Evolutionary conservation across 2,797 vertebrate genomes (phyloP).

Genomic region (Alfaro cultratus): DNA sequence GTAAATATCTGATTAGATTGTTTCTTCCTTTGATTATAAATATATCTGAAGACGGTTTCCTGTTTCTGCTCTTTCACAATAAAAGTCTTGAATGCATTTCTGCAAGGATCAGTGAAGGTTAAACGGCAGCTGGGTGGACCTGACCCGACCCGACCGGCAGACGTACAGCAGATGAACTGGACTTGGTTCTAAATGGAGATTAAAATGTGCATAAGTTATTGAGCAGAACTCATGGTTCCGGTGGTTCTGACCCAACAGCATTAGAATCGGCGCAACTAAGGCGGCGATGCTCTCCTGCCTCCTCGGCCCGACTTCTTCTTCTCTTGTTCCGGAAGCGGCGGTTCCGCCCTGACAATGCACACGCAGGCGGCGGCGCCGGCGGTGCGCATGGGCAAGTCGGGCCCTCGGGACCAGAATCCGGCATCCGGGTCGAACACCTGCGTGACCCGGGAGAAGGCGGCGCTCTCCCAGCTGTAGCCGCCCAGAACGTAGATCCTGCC

Average conservation of each 20-base stretch:
- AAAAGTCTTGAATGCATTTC: neutral
- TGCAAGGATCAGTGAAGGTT: neutral
- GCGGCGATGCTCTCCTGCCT: no score
- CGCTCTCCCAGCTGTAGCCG: slow-evolving; percentile 96
- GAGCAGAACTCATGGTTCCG: neutral
- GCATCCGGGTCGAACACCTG: slow-evolving; percentile 89
- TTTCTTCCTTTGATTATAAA: neutral
- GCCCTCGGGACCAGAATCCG: slow-evolving; percentile 86
- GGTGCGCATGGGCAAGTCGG: slow-evolving; percentile 88
- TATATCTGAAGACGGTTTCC: neutral
- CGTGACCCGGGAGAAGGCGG: slow-evolving; percentile 88
- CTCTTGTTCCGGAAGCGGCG: neutral
- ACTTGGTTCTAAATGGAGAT: neutral
- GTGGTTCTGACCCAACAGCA: neutral
- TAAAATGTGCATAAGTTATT: neutral
- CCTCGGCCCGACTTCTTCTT: neutral
- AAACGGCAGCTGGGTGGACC: neutral
- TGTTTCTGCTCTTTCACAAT: neutral
- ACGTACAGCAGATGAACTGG: neutral
- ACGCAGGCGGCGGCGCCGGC: slow-evolving; percentile 92
- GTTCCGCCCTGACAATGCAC: slow-evolving; percentile 78
- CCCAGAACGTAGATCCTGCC: slow-evolving; percentile 92
- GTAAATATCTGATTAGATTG: neutral
- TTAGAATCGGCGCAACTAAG: neutral
- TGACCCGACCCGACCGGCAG: neutral